Evolutionary conservation across 2,797 vertebrate species (phyloP).

Genomic region (Darevskia nairensis): DNA sequence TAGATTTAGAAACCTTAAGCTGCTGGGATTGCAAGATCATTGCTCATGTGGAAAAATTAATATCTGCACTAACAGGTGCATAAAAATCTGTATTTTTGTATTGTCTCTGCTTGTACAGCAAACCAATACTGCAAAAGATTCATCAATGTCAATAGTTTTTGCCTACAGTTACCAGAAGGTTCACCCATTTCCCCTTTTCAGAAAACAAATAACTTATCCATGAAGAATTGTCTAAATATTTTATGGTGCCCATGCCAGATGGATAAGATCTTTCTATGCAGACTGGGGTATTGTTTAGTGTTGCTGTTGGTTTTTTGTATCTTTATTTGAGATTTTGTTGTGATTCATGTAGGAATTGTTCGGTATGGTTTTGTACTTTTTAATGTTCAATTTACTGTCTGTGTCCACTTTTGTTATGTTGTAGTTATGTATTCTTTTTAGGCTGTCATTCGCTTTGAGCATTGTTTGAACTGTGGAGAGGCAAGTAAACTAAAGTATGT

Average conservation of each 20-base stretch:
- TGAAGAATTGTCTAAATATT: not conserved
- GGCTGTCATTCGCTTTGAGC: too few relatives aligned
- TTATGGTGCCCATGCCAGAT: not conserved
- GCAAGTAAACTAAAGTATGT: too few relatives aligned
- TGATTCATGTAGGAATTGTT: too few relatives aligned
- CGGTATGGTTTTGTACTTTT: too few relatives aligned
- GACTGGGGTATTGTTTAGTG: too few relatives aligned
- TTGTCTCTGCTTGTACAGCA: not conserved
- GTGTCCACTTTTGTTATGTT: too few relatives aligned
- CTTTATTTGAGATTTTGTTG: too few relatives aligned
- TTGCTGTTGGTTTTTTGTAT: too few relatives aligned
- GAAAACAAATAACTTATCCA: not conserved
- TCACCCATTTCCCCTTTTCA: not conserved
- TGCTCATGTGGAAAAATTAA: not conserved
- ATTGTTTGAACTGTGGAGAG: too few relatives aligned
- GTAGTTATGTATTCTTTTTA: too few relatives aligned
- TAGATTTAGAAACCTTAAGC: constrained; percentile 37
- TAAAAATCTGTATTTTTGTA: not conserved
- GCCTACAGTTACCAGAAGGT: not conserved
- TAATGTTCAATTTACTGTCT: too few relatives aligned
- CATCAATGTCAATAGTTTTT: not conserved
- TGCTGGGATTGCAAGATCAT: constrained; percentile 11
- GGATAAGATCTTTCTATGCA: not conserved
- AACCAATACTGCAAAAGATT: not conserved
- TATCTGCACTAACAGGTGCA: not conserved